Conservation (phyloP, 2,888 invertebrate genomes). For the Polymixis flavicincta region DNA sequence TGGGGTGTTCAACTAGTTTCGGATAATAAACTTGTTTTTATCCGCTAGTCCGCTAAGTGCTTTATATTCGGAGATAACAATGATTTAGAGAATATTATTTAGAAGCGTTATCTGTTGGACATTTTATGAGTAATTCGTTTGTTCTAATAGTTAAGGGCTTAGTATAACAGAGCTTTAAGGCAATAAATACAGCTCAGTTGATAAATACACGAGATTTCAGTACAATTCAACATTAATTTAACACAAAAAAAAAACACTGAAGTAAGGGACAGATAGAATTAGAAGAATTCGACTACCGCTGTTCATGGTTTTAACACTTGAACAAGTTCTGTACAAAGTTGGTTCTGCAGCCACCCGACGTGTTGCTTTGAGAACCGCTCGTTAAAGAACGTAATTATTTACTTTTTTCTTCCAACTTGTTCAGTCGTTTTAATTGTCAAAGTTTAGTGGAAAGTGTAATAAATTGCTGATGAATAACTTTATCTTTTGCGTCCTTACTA, state of each 20-base stretch:
- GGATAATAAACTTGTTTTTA: conserved; percentile 50
- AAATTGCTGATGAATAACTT: conserved; percentile 70
- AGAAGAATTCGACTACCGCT: conserved; percentile 43
- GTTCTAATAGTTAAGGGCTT: conserved; percentile 1
- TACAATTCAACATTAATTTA: not conserved
- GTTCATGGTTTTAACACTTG: conserved; percentile 38
- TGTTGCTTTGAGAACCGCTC: conserved; percentile 76
- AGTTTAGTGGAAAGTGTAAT: conserved; percentile 80
- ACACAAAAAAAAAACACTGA: conserved; percentile 33
- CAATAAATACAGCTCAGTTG: not conserved
- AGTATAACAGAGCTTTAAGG: not conserved
- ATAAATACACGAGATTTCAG: not conserved
- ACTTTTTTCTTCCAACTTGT: conserved; percentile 79
- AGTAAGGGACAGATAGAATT: conserved; percentile 28
- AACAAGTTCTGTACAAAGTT: conserved; percentile 72
- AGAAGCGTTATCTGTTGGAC: conserved; percentile 42
- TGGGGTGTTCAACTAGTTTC: conserved; percentile 24
- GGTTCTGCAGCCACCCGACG: conserved; percentile 54
- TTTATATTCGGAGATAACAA: conserved; percentile 53
- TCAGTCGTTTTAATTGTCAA: conserved; percentile 86
- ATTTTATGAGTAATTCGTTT: conserved; percentile 55
- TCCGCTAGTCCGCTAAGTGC: conserved; percentile 48
- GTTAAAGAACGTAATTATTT: conserved; percentile 86
- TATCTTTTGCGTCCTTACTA: conserved; percentile 47
- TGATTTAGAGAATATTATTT: conserved; percentile 59